Conservation (phyloP, 2,113 vertebrate genomes). For the Pangasianodon hypophthalmus region DNA sequence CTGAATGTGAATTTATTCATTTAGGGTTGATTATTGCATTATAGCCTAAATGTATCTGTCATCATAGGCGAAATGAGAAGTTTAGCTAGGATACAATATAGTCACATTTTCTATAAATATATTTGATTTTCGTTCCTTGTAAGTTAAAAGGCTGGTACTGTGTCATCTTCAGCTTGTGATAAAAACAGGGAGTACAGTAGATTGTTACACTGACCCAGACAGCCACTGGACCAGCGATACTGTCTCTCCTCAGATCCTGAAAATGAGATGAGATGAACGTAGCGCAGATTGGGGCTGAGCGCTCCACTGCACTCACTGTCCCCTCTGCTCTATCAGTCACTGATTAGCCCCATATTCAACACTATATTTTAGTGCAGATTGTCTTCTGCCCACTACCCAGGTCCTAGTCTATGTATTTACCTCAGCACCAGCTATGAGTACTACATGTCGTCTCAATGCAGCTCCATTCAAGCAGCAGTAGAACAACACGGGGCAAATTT, state of each 20-base stretch:
- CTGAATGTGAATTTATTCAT: neutral
- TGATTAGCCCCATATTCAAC: conserved; percentile 50
- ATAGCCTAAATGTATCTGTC: neutral
- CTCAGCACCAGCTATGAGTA: neutral
- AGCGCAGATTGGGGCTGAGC: conserved; percentile 57
- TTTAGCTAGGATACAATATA: neutral
- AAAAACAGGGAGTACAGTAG: conserved; percentile 23
- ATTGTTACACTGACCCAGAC: conserved; percentile 45
- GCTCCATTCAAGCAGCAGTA: conserved; percentile 15
- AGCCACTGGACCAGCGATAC: conserved; percentile 15
- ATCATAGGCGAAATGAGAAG: neutral
- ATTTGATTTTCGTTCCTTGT: neutral
- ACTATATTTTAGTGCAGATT: conserved; percentile 35
- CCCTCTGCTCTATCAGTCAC: conserved; percentile 46
- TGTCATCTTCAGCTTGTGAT: neutral
- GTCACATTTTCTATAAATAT: neutral
- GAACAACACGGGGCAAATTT: conserved; percentile 44
- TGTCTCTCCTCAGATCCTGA: conserved; percentile 23
- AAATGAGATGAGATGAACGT: conserved; percentile 14
- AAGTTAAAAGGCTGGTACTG: neutral
- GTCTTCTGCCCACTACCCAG: conserved; percentile 27
- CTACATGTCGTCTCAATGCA: neutral
- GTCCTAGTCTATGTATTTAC: conserved; percentile 14
- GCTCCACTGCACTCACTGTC: conserved; percentile 52
- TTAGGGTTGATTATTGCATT: neutral